Percentiles rank a stretch among this genome's conserved stretches.
phyloP scores from a whole-genome alignment of 2,888 invertebrate genomes.

The Limnephilus rhombicus region DNA sequence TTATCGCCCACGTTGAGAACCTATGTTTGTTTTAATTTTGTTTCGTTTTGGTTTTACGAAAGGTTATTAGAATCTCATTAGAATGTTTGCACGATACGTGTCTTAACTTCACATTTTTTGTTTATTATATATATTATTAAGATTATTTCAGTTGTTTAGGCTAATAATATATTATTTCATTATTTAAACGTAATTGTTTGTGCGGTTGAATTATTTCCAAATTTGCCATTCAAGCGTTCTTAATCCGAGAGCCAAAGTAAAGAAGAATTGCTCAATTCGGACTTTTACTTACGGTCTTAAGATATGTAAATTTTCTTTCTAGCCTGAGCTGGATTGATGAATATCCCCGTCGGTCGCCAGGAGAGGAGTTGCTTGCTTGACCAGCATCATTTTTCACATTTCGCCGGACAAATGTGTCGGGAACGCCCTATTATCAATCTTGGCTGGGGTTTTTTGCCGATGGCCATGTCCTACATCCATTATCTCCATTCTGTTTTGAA shows the following conservation, averaged over 20 bases:
- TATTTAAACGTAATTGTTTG: not conserved
- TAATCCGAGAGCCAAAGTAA: not conserved
- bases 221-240: slow-evolving; percentile 5
- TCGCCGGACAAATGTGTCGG: slow-evolving; percentile 59
- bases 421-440: slow-evolving; percentile 61
- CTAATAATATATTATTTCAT: not conserved
- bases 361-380: slow-evolving; percentile 50
- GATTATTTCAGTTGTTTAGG: too few relatives aligned
- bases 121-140: not conserved
- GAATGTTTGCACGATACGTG: too few relatives aligned
- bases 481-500: slow-evolving; percentile 41
- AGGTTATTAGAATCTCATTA: too few relatives aligned
- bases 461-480: slow-evolving; percentile 62
- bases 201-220: not conserved
- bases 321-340: slow-evolving; percentile 30
- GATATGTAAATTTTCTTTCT: slow-evolving; percentile 39
- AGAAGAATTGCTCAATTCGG: not conserved
- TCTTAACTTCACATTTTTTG: too few relatives aligned
- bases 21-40: too few relatives aligned
- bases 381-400: slow-evolving; percentile 58
- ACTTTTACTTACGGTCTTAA: not conserved
- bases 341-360: slow-evolving; percentile 9
- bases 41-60: too few relatives aligned
- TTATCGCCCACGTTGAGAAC: too few relatives aligned
- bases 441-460: slow-evolving; percentile 55